Evolutionary conservation across 2,113 vertebrate genomes (phyloP).

Genomic region (Prunella himalayana): DNA sequence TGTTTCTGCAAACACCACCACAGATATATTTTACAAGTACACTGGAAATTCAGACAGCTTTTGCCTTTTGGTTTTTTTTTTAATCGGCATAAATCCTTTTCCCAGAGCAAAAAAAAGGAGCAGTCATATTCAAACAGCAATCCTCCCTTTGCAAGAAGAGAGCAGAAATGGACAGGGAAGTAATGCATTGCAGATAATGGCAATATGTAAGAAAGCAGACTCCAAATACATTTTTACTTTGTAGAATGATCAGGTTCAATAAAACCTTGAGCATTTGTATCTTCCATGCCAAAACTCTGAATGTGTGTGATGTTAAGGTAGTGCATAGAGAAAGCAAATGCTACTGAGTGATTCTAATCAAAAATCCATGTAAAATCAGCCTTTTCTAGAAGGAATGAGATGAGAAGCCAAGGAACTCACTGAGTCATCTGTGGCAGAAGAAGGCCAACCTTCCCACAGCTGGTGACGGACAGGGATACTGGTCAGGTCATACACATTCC

Average conservation of each 20-base stretch:
- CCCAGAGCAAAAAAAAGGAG: neutral
- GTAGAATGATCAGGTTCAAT: neutral
- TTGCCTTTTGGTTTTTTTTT: neutral
- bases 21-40: neutral
- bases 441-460: slow-evolving; percentile 95
- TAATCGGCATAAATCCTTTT: neutral
- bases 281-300: neutral
- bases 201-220: neutral
- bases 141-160: neutral
- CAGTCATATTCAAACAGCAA: neutral
- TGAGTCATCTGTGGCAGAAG: slow-evolving; percentile 88
- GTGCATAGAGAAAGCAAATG: neutral
- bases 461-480: slow-evolving; percentile 98
- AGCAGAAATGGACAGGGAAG: neutral
- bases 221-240: neutral
- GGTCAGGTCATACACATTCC: slow-evolving; percentile 95
- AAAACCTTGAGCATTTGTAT: neutral
- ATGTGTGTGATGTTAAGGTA: neutral
- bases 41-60: neutral
- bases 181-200: neutral
- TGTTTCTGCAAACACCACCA: neutral
- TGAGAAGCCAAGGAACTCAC: slow-evolving; percentile 74
- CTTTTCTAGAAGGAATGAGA: neutral
- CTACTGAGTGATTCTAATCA: neutral
- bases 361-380: neutral